These are phyloP conservation scores for Atopsyche davidsoni DNA, from an alignment of 1,140 invertebrate species.

Conservation along the genomic window DNA sequence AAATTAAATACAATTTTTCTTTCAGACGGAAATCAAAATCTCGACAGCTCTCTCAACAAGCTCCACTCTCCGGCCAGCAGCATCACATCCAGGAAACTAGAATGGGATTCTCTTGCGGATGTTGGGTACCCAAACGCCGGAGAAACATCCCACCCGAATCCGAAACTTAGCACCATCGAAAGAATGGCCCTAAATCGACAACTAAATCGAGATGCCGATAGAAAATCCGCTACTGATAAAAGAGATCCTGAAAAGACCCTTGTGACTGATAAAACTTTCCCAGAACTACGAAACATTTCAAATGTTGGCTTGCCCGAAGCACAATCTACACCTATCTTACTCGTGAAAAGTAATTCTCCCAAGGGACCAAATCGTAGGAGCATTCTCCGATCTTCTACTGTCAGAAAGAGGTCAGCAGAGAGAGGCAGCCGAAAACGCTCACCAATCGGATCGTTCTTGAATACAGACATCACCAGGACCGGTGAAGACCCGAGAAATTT, in stretches of 20 bases:
- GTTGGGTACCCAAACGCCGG: constrained; percentile 59
- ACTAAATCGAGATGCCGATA: constrained; percentile 6
- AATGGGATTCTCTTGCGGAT: constrained; percentile 73
- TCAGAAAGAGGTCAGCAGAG: background rate
- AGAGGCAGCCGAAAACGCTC: background rate
- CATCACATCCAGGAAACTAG: constrained; percentile 57
- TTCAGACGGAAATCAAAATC: constrained; percentile 10
- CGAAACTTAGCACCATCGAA: constrained; percentile 53
- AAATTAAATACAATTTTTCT: constrained; percentile 9
- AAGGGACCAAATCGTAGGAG: background rate
- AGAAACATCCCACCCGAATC: constrained; percentile 37
- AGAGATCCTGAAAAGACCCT: no score
- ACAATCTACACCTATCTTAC: constrained; percentile 39
- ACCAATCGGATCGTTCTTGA: background rate
- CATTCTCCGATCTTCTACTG: background rate
- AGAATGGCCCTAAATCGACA: constrained; percentile 47
- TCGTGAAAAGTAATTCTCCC: background rate
- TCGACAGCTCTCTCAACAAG: constrained; percentile 12
- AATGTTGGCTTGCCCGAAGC: constrained; percentile 39
- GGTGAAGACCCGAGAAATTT: constrained; percentile 30
- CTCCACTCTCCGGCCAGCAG: constrained; percentile 55
- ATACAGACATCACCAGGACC: background rate
- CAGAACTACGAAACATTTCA: constrained; percentile 31
- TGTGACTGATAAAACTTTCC: no score
- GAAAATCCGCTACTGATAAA: constrained; percentile 41